These are phyloP conservation scores for Ctenodactylus gundi DNA, from an alignment of 2,113 vertebrate species.

Conservation along the genomic window DNA sequence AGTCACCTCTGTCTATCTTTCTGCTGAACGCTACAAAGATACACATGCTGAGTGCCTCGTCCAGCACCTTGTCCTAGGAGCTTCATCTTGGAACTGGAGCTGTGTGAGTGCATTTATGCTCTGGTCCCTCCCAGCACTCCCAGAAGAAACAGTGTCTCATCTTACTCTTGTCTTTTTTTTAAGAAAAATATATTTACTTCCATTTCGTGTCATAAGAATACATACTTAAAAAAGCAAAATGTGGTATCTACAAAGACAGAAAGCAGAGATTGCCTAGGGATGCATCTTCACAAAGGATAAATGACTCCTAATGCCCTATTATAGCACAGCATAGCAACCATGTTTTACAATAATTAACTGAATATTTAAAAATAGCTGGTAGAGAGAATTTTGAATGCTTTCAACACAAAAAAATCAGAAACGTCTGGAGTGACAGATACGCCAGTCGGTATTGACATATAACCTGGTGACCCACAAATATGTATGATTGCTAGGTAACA, in stretches of 20 bases:
- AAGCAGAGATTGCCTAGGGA: background rate
- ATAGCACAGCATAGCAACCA: background rate
- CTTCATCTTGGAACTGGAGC: background rate
- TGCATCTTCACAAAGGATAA: background rate
- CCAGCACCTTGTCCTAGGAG: background rate
- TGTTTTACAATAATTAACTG: background rate
- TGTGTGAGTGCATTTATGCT: background rate
- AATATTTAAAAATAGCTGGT: background rate
- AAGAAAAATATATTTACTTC: background rate
- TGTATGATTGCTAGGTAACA: background rate
- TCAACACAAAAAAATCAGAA: background rate
- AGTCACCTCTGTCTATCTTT: background rate
- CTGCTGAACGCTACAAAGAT: background rate
- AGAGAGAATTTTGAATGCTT: background rate
- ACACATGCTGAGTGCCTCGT: no score
- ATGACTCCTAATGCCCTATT: background rate
- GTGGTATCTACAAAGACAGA: background rate
- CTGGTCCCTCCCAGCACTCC: background rate
- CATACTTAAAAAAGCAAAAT: background rate
- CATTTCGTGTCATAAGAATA: background rate
- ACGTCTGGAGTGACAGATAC: background rate
- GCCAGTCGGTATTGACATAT: background rate
- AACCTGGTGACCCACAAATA: background rate
- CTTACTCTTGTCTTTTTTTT: background rate
- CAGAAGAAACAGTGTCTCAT: background rate